These are phyloP conservation scores for Trinectes maculatus DNA, from an alignment of 2,113 vertebrate genomes.

Conservation along the genomic window DNA sequence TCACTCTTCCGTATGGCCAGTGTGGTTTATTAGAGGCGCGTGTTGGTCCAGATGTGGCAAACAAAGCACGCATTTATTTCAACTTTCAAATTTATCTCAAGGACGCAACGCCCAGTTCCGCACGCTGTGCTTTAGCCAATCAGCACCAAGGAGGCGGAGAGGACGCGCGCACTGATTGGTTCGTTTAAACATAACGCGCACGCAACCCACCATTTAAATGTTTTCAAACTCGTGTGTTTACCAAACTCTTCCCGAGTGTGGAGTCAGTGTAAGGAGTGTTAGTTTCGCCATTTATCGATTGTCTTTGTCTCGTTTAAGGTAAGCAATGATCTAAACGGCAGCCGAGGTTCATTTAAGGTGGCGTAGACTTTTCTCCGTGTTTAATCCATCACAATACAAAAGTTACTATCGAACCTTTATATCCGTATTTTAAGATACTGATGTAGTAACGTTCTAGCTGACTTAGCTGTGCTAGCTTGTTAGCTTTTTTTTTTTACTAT, in stretches of 20 bases:
- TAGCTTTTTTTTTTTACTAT: neutral
- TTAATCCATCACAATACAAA: too few species aligned
- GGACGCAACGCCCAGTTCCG: conserved; percentile 1
- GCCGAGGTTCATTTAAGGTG: neutral
- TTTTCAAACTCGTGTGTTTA: conserved; percentile 46
- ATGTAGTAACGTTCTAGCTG: neutral
- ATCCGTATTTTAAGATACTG: neutral
- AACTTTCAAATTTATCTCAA: conserved; percentile 44
- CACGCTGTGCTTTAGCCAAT: conserved; percentile 60
- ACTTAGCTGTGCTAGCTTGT: conserved; percentile 15
- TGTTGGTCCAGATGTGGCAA: conserved; percentile 1
- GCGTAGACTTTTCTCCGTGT: neutral
- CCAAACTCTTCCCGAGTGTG: neutral
- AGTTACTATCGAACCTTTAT: neutral
- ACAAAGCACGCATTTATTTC: neutral
- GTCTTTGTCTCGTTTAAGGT: conserved; percentile 36
- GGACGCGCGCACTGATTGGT: conserved; percentile 68
- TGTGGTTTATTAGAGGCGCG: neutral
- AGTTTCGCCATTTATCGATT: fast-evolving
- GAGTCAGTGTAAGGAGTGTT: neutral
- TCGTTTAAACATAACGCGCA: conserved; percentile 72
- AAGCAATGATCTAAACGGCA: conserved; percentile 2
- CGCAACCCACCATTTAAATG: conserved; percentile 74
- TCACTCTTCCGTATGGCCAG: too few species aligned
- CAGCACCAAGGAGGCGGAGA: neutral